Percentiles rank a stretch among this genome's conserved stretches.
These are phyloP conservation scores for Elaphurus davidianus DNA, from an alignment of 2,113 vertebrate genomes.

Conservation along the genomic window DNA sequence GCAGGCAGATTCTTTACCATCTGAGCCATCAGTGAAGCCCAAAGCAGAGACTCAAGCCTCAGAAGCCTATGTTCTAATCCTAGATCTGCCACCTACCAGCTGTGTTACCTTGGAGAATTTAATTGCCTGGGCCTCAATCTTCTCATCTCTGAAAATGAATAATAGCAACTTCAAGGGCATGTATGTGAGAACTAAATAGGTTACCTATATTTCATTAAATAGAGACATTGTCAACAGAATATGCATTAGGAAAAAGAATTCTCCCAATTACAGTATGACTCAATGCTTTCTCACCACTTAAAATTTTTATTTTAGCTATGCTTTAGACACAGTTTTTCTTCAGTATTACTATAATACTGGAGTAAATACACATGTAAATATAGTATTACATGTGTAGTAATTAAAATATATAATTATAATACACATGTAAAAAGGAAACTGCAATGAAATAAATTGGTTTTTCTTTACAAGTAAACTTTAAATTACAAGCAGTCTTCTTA, in stretches of 20 bases:
- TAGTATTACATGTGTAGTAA: not conserved
- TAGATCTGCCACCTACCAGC: not conserved
- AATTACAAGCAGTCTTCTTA: not conserved
- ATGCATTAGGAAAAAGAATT: not conserved
- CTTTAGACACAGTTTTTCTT: slow-evolving; percentile 4
- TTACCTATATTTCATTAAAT: not conserved
- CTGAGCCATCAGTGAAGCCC: not conserved
- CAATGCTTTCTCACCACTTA: not conserved
- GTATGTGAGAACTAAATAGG: slow-evolving; percentile 33
- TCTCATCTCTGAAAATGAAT: not conserved
- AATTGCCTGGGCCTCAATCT: not conserved
- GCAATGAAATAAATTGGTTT: slow-evolving; percentile 1
- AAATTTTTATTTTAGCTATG: slow-evolving; percentile 18
- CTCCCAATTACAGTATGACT: slow-evolving; percentile 25
- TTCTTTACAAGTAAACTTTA: slow-evolving; percentile 17
- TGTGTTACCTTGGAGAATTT: not conserved
- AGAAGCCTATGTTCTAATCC: not conserved
- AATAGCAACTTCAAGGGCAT: not conserved
- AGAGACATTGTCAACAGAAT: not conserved
- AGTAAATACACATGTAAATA: not conserved
- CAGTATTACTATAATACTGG: not conserved
- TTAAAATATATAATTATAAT: not conserved
- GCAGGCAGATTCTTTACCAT: not conserved
- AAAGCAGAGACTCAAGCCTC: not conserved
- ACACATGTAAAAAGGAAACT: slow-evolving; percentile 27